These are phyloP conservation scores for Pampusana beccarii DNA, from an alignment of 2,113 vertebrate genomes.

Conservation along the genomic window DNA sequence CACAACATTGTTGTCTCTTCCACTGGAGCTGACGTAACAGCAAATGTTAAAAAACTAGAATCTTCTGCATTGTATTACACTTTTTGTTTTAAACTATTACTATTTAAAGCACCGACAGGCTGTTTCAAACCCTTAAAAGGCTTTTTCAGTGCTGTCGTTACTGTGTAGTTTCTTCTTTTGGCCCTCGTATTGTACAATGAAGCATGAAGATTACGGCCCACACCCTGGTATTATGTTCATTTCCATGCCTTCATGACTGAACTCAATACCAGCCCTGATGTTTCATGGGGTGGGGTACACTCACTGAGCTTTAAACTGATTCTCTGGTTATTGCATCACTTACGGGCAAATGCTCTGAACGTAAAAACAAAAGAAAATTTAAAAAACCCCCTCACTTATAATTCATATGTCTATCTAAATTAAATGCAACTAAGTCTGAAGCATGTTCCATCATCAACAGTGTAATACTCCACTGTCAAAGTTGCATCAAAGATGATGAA, in stretches of 20 bases:
- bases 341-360: background rate
- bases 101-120: conserved; percentile 33
- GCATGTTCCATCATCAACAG: background rate
- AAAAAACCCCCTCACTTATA: background rate
- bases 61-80: background rate
- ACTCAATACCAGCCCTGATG: background rate
- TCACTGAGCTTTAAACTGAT: conserved; percentile 24
- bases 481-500: background rate
- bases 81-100: background rate
- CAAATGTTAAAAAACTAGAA: background rate
- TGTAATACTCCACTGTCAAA: background rate
- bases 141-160: conserved; percentile 7
- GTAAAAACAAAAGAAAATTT: background rate
- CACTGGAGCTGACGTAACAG: background rate
- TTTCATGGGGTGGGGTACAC: background rate
- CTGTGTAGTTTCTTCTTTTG: conserved; percentile 50
- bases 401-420: background rate
- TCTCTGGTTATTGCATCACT: background rate
- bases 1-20: background rate
- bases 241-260: background rate
- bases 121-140: conserved; percentile 34
- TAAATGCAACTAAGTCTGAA: background rate
- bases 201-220: conserved; percentile 3
- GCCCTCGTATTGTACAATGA: background rate
- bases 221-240: background rate